phyloP scores from a whole-genome alignment of 1,140 invertebrate genomes.

The Mylabris phalerata region DNA sequence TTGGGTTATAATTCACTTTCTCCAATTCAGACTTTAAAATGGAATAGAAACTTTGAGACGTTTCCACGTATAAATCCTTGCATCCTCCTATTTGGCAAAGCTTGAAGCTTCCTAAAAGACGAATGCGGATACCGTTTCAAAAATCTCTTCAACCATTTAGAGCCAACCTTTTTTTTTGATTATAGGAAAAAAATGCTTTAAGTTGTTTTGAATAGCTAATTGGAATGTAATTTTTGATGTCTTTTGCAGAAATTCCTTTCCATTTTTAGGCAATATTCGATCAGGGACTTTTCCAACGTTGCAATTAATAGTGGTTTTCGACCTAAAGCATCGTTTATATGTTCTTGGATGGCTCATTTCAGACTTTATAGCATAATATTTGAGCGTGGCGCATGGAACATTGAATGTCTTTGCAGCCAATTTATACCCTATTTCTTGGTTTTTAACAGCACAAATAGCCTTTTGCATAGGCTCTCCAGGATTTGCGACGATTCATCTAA shows the following conservation, averaged over 20 bases:
- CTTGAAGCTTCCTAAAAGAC: conserved; percentile 25
- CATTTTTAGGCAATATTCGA: not conserved
- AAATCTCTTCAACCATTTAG: conserved; percentile 24
- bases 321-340: no score
- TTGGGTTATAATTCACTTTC: conserved; percentile 28
- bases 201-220: conserved; percentile 22
- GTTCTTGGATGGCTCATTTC: not conserved
- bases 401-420: not conserved
- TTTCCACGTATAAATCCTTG: conserved; percentile 34
- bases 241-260: conserved; percentile 1
- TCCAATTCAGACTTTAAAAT: conserved; percentile 28
- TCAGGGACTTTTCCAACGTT: not conserved
- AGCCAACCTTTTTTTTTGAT: conserved; percentile 6
- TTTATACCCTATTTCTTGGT: not conserved
- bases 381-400: conserved; percentile 10
- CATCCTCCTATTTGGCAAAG: conserved; percentile 27
- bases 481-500: no score
- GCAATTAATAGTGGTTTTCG: no score
- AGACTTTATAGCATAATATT: not conserved
- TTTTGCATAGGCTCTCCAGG: no score
- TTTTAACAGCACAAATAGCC: not conserved
- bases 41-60: conserved; percentile 34
- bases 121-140: conserved; percentile 19
- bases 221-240: conserved; percentile 20
- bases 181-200: conserved; percentile 13